Evolutionary conservation across 2,888 invertebrate species (phyloP), one percentile per base, ranked within the genome.

Genomic region (Holacanthella duospinosa): DNA sequence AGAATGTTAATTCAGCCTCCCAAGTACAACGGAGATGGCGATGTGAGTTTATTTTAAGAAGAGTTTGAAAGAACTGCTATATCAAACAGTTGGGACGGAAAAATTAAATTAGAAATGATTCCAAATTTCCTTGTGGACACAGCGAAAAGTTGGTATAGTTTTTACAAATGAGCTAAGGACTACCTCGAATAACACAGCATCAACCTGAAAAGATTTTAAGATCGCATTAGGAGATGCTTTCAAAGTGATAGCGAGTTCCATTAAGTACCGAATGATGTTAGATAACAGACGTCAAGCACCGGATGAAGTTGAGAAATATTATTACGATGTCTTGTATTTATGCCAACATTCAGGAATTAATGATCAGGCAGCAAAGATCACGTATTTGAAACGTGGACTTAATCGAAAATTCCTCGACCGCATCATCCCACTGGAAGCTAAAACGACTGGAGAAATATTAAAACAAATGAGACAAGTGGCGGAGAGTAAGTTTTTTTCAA

Each of bases 1-100:
- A 55, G 26, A 19, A 55, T 55, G 55, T 25, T 55, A 3, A 55
- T 55, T 9, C 55, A 24, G 12, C 55, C 55, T 21, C 55, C 55
- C 21, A 55, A 55, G 27, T 55, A 25, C 26, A 55, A 24, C 9
- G 55, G 25, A 4, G 55, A 55, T 12, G 27, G 27, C 9, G 55
- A 55, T 19, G 55, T 55, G 3, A 27, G 6, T 6, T n/a, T 55
- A 12, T 55, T 26, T 27, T 9, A 25, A 26, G 55, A 55, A 55
- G 55, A 26, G 26, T 55, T 55, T 55, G 55, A 55, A 27, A 27
- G 55, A 27, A 27, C 55, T 26, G 24, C 55, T 4, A 4, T 4
- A 55, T 24, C 55, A 24, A 55, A 55, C 26, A 26, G 27, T 4
- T 55, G 55, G 55, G 55, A 55, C 6, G 55, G 26, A 4, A 27